Base-by-base conservation (phyloP, 2,797 vertebrate genomes). In the Tokudaia muenninki region DNA sequence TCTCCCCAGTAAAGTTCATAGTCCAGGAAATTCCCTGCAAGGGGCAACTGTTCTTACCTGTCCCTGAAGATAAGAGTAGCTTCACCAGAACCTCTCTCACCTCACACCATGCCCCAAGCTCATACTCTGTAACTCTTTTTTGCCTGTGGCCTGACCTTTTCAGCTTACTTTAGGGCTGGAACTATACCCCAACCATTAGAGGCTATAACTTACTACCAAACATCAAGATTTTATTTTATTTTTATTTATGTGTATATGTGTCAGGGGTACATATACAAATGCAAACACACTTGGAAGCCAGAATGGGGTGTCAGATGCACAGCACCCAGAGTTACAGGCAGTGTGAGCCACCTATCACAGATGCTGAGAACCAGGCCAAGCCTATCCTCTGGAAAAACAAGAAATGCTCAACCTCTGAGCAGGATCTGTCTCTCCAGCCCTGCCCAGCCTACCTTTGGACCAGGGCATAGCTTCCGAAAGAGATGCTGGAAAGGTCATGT, bases 21-120 rank as follows among this genome's bases (percentile, higher is more conserved):
- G 86, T 95, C 61, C 97, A 89, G 95, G 90, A 97, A 97, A 89
- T 91, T 75, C 91, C 67, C 82, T 74, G 37, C 26, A 63, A 94
- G 81, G 89, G 89, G 80, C 91, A 92, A 72, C 14, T 37, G 77
- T 95, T 90, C 75, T 63, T 75, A 74, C 86, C 89, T 50, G 44
- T 95, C 55, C 72, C 91, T 8, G 9, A 86, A 96, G 77, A 91
- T 95, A 94, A 95, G 94, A 94, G n/a, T 29, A 19, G 29, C 70
- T 83, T 26, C 8, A 47, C 72, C 50, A 74, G 52, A 29, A 34
- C 8, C 61, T 57, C 26, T 22, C 57, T 26, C 47, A 26, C 31
- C 61, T 2, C 22, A 37, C 14, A n/a, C 87, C 31, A 41, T 13
- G 10, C 90, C 29, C 59, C 44, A 77, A 14, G 22, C 47, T 84